Evolutionary conservation across 2,797 vertebrate genomes (phyloP), one percentile per base, ranked within the genome.

Genomic region (Enteromius treurensis): DNA sequence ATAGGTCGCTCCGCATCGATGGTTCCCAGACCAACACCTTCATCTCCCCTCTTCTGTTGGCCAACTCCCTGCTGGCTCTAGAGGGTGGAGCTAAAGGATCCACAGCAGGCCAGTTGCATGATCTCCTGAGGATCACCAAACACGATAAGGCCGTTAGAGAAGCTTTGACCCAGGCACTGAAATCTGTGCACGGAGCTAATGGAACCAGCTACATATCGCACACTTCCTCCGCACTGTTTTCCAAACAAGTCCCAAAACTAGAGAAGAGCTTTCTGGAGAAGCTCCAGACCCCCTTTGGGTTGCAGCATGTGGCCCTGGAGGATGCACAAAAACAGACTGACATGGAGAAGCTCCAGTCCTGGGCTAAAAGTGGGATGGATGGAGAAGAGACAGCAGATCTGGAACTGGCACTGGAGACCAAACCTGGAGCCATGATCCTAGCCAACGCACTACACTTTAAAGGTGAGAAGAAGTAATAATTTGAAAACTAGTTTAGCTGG

Each of bases 31-130:
- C 80, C 0, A 93, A 94, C 85, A 87, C 88, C 2, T 58, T 93
- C 40, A 90, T 95, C 89, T 93, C 92, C 42, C 92, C 92, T 37
- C 85, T 92, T 65, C 89, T 93, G 13, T 64, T 93, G 42, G 91
- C 92, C 15, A 91, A 88, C 83, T 93, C 91, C 0, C 88, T 94
- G 0, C 81, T 70, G 4, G 90, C 90, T 1, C 58, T 94, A 11
- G 85, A 77, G 1, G 84, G 74, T 32, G 88, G 87, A 21, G 90
- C 92, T 1, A 86, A 73, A 0, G 92, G 92, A 15, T 75, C 87
- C 78, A 94, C 92, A 3, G 89, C 89, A 60, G 81, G 74, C 29
- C 93, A 94, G 78, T 77, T 94, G 87, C 87, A 67, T 71, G 81
- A 89, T 69, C 90, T 93, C 70, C 89, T 94, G 45, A 84, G 88